Base-by-base conservation (phyloP, 2,113 vertebrate species). In the Hyperoodon ampullatus region DNA sequence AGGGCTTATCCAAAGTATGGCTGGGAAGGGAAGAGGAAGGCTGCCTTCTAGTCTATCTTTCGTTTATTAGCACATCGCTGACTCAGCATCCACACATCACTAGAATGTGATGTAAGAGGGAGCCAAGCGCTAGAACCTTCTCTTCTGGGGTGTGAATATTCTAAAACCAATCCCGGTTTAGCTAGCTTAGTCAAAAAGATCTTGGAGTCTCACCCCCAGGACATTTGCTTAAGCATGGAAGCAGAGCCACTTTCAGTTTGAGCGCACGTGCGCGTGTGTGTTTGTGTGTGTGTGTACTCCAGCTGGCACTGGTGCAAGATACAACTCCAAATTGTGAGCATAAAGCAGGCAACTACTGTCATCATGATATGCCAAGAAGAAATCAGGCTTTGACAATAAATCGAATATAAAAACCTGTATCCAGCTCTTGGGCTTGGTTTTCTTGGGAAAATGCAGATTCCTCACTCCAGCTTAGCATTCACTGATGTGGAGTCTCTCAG, bases 401-500 rank as follows among this genome's bases (percentile, higher is more conserved):
- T n/a, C 3, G 11, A 65, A 88, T 12, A 28, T 28, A 28, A 72
- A 88, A 85, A 18, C 16, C 71, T 66, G 5, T 12, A 65, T n/a
- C 50, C 6, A 12, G 60, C 55, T 33, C 26, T 70, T 10, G 4
- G 30, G n/a, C 23, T 14, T 44, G 14, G 18, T 42, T 65, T 28
- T 55, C 33, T 60, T 74, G 13, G 18, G 39, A 85, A 85, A 96
- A 89, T 8, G 33, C 23, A 39, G 82, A 82, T 71, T 65, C 28
- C 13, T 81, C 58, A 18, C 28, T 35, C 6, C 33, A 55, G 8
- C 78, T 88, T 39, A n/a, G 30, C 30, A 71, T 47, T 74, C 39
- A 11, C 88, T 97, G 96, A 95, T 98, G 94, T 96, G 93, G 95
- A 96, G 90, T 93, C 42, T 80, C 92, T 96, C 93, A 87, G 95